phyloP scores from a whole-genome alignment of 2,888 invertebrate genomes.

The Plebejus melissa region DNA sequence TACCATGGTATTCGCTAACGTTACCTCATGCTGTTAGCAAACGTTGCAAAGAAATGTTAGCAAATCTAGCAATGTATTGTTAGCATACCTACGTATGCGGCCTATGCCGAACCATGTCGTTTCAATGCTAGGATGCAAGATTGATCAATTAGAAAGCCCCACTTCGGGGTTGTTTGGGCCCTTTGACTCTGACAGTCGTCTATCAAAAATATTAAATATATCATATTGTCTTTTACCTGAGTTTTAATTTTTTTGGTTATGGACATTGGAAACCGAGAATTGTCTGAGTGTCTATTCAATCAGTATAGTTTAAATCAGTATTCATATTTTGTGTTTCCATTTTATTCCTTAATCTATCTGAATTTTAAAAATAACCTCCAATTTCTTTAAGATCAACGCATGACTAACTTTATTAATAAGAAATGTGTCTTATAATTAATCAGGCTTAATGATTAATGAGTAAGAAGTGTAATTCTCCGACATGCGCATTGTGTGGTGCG shows the following conservation, averaged over 20 bases:
- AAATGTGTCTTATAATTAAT: neutral
- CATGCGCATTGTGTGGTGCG: constrained; percentile 15
- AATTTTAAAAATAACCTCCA: no score
- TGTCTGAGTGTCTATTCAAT: no score
- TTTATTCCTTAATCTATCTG: no score
- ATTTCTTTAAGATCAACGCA: neutral
- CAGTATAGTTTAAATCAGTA: no score
- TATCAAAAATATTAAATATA: no score
- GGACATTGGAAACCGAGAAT: no score
- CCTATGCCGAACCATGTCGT: neutral
- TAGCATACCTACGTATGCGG: neutral
- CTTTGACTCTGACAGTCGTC: no score
- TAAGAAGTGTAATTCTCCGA: constrained; percentile 1
- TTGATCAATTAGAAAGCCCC: no score
- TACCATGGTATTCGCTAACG: constrained; percentile 18
- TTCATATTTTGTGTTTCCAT: no score
- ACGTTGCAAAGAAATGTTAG: neutral
- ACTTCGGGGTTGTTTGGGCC: no score
- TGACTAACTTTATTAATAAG: neutral
- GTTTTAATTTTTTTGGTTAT: no score
- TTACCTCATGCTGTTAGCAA: constrained; percentile 5
- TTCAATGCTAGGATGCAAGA: neutral
- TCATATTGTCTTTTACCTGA: no score
- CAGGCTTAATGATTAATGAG: neutral
- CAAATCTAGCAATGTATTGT: neutral